phyloP scores from a whole-genome alignment of 2,113 vertebrate species.

The Ailurus styani region DNA sequence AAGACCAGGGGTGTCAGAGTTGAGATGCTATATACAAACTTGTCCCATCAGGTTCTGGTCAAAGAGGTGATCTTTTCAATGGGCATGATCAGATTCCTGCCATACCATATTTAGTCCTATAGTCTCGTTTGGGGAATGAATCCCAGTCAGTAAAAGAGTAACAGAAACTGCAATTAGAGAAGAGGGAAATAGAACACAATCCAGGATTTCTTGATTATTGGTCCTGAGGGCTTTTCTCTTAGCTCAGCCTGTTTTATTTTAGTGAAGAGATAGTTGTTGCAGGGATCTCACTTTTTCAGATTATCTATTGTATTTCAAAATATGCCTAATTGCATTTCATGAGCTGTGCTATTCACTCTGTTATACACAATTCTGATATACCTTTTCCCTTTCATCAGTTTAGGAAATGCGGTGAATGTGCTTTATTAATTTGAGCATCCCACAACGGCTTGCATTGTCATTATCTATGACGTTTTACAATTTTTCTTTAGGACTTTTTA shows the following conservation, averaged over 20 bases:
- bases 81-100: neutral
- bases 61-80: neutral
- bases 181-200: neutral
- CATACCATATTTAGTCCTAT: neutral
- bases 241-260: neutral
- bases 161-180: neutral
- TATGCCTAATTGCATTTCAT: slow-evolving; percentile 23
- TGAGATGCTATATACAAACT: neutral
- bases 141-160: neutral
- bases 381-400: slow-evolving; percentile 8
- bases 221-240: neutral
- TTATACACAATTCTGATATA: neutral
- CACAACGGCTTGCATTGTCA: neutral
- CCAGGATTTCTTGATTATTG: neutral
- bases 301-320: slow-evolving; percentile 53
- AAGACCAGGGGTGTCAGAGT: neutral
- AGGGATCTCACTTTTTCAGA: neutral
- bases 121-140: neutral
- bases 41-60: neutral
- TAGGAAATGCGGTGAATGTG: slow-evolving; percentile 37
- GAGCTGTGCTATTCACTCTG: slow-evolving; percentile 7
- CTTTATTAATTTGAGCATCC: slow-evolving; percentile 57
- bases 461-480: slow-evolving; percentile 56
- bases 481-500: slow-evolving; percentile 26
- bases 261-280: neutral